Percentiles rank a stretch among this genome's conserved stretches.
Evolutionary conservation across 2,797 vertebrate genomes (phyloP).

Genomic region (Cossypha polioptera): DNA sequence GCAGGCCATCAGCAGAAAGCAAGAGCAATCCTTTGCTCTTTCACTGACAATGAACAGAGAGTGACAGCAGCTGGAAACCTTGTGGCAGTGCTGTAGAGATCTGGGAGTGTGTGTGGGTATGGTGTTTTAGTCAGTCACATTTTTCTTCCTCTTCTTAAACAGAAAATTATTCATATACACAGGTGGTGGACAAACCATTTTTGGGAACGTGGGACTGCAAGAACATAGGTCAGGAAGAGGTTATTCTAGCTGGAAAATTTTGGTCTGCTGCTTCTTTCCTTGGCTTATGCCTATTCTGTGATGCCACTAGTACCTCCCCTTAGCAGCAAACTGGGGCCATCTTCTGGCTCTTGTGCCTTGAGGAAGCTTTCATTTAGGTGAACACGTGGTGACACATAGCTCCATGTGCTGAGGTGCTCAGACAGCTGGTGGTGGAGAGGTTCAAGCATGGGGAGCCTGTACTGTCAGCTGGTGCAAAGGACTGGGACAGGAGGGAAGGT

Average conservation of each 20-base stretch:
- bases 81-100: background rate
- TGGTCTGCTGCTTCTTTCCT: background rate
- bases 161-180: background rate
- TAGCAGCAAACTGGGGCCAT: background rate
- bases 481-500: too few relatives aligned
- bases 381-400: rapidly evolving
- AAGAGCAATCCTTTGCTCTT: slow-evolving; percentile 45
- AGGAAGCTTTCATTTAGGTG: background rate
- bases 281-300: background rate
- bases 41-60: slow-evolving; percentile 10
- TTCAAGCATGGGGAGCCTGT: background rate
- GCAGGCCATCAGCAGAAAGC: slow-evolving; percentile 50
- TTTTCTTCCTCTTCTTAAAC: background rate
- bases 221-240: background rate
- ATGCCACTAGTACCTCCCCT: background rate
- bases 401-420: rapidly evolving
- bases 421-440: background rate
- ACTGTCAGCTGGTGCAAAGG: background rate
- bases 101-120: background rate
- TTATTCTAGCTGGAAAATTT: background rate
- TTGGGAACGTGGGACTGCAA: background rate
- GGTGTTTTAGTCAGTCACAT: background rate
- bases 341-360: background rate
- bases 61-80: slow-evolving; percentile 36
- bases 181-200: background rate